Evolutionary conservation across 53 echinoderm and acorn worm species (phyloP).

Genomic region (Mesocentrotus franciscanus): DNA sequence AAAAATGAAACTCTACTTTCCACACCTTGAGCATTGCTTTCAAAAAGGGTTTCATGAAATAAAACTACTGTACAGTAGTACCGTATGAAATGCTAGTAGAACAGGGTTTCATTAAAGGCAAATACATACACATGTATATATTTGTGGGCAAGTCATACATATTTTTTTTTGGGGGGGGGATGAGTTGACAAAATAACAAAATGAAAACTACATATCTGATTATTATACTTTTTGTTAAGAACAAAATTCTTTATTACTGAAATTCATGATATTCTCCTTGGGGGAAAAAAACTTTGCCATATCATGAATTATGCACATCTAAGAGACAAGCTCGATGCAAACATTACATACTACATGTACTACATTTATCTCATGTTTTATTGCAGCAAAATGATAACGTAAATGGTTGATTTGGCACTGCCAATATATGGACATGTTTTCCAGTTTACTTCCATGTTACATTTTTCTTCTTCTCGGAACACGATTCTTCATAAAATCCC

Average conservation of each 20-base stretch:
- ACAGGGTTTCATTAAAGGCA: too few species aligned
- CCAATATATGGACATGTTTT: background rate
- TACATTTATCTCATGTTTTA: background rate
- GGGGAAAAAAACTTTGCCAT: background rate
- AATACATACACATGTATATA: too few species aligned
- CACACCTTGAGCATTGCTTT: too few species aligned
- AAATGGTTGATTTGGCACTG: background rate
- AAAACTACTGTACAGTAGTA: too few species aligned
- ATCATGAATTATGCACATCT: background rate
- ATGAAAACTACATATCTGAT: background rate
- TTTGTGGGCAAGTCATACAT: too few species aligned
- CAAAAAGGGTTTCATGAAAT: too few species aligned
- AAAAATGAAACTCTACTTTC: too few species aligned
- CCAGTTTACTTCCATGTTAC: background rate
- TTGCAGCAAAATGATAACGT: background rate
- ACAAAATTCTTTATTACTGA: conserved; percentile 23
- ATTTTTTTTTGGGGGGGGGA: too few species aligned
- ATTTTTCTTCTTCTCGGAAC: background rate
- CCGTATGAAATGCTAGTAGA: too few species aligned
- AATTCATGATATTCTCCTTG: background rate
- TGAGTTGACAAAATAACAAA: background rate
- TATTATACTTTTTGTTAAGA: background rate
- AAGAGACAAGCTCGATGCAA: background rate
- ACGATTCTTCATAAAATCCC: background rate
- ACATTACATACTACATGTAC: background rate